phyloP scores from a whole-genome alignment of 1,140 invertebrate genomes.

The Dendrolimus kikuchii region DNA sequence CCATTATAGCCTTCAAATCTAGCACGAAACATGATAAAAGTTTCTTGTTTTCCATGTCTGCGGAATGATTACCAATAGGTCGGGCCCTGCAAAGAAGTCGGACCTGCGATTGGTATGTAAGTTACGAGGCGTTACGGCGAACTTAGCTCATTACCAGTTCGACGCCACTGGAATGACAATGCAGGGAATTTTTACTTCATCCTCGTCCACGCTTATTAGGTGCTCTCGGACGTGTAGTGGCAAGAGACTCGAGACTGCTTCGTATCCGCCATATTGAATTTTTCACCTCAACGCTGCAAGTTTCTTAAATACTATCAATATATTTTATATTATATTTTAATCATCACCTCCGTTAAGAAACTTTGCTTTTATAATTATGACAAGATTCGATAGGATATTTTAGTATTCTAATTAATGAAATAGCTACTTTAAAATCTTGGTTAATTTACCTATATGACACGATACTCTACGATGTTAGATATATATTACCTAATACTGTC shows the following conservation, averaged over 20 bases:
- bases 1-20: constrained; percentile 14
- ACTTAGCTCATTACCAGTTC: constrained; percentile 67
- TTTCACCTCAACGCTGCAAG: constrained; percentile 16
- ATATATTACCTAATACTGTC: too few relatives aligned
- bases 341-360: background rate
- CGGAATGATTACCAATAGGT: constrained; percentile 53
- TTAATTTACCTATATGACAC: too few relatives aligned
- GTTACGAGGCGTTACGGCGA: constrained; percentile 60
- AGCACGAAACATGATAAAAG: constrained; percentile 44
- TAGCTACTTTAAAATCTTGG: too few relatives aligned
- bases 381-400: too few relatives aligned
- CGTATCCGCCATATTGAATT: constrained; percentile 35
- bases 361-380: too few relatives aligned
- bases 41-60: constrained; percentile 59
- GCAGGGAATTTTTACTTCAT: constrained; percentile 61
- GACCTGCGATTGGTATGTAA: constrained; percentile 63
- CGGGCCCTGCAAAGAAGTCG: constrained; percentile 15
- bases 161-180: constrained; percentile 61
- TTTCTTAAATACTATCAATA: background rate
- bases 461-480: too few relatives aligned
- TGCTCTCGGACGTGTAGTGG: constrained; percentile 36
- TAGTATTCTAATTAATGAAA: too few relatives aligned
- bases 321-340: background rate
- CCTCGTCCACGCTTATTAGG: constrained; percentile 52
- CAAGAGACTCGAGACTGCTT: constrained; percentile 22